Conservation (phyloP, 2,113 vertebrate genomes). For the Lagopus leucura region DNA sequence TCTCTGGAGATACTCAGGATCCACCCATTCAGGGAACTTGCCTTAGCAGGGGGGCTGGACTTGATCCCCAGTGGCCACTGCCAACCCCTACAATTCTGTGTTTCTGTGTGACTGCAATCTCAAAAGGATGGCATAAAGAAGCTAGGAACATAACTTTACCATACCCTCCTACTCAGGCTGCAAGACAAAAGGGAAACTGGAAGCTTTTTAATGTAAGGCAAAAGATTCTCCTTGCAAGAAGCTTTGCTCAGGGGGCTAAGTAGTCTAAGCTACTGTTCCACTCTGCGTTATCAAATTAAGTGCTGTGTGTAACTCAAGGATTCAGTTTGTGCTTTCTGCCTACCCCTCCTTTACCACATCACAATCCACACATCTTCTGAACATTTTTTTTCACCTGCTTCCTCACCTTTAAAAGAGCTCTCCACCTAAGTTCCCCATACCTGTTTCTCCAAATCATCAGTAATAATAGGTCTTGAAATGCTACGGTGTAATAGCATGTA, state of each 20-base stretch:
- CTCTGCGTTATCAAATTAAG: not conserved
- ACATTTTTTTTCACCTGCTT: not conserved
- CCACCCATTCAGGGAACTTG: too few relatives aligned
- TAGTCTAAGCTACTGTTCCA: not conserved
- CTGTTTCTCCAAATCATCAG: not conserved
- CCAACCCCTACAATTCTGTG: too few relatives aligned
- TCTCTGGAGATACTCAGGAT: too few relatives aligned
- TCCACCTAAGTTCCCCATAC: not conserved
- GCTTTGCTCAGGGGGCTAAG: not conserved
- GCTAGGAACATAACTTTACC: not conserved
- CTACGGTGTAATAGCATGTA: not conserved
- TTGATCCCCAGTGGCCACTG: too few relatives aligned
- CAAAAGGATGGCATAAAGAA: not conserved
- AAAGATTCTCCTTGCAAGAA: not conserved
- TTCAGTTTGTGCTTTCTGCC: not conserved
- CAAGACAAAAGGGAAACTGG: not conserved
- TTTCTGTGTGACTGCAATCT: too few relatives aligned
- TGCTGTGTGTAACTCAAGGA: not conserved
- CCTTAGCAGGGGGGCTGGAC: too few relatives aligned
- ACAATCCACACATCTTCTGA: not conserved
- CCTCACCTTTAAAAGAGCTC: not conserved
- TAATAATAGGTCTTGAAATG: not conserved
- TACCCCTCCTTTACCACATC: not conserved
- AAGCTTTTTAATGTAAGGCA: not conserved
- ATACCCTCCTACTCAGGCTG: not conserved